Evolutionary conservation across 1,140 invertebrate genomes (phyloP).

Genomic region (Ctenoplectra terminalis): DNA sequence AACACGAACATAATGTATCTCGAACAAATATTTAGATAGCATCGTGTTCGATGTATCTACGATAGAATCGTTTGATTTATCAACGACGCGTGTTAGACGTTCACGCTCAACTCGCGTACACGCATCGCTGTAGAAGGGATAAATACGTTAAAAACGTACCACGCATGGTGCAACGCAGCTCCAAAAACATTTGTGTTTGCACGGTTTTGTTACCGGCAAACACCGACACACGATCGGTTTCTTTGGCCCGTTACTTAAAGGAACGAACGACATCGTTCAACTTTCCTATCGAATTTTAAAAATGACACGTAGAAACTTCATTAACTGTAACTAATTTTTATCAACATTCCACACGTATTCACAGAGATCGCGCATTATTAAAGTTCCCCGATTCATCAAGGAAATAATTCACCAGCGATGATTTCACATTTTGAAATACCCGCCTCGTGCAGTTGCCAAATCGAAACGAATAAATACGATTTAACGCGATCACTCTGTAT

Average conservation of each 20-base stretch:
- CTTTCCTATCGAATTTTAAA: neutral
- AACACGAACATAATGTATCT: neutral
- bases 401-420: neutral
- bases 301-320: neutral
- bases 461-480: neutral
- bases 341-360: neutral
- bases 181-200: slow-evolving; percentile 66
- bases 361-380: neutral
- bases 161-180: slow-evolving; percentile 66
- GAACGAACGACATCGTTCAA: slow-evolving; percentile 61
- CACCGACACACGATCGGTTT: slow-evolving; percentile 13
- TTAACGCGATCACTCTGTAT: neutral
- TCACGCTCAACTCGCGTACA: neutral
- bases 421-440: neutral
- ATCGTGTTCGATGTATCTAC: neutral
- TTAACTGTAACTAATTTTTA: neutral
- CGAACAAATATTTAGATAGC: slow-evolving; percentile 11
- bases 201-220: slow-evolving; percentile 34
- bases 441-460: neutral
- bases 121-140: neutral
- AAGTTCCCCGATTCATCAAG: neutral
- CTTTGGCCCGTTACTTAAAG: slow-evolving; percentile 29
- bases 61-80: neutral
- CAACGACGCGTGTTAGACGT: slow-evolving; percentile 5
- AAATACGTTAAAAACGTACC: slow-evolving; percentile 63